Evolutionary conservation across 2,888 invertebrate genomes (phyloP).

Genomic region (Parthenolecanium corni): DNA sequence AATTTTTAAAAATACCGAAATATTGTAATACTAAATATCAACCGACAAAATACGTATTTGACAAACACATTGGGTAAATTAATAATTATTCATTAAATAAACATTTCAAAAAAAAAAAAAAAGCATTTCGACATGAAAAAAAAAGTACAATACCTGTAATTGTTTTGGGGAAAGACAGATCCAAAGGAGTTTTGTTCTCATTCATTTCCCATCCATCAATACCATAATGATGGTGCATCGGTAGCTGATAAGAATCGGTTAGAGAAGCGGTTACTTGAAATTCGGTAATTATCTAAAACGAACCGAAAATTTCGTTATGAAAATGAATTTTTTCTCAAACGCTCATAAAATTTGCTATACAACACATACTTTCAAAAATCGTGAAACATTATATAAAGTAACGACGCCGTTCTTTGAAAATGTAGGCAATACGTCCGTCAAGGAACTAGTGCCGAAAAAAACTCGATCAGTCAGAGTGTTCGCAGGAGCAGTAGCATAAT

Average conservation of each 20-base stretch:
- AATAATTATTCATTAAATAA: too few species aligned
- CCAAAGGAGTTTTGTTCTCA: conserved; percentile 7
- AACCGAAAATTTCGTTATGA: neutral
- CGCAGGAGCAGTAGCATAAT: conserved; percentile 72
- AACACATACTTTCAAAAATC: conserved; percentile 16
- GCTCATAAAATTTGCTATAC: neutral
- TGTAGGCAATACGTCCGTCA: conserved; percentile 9
- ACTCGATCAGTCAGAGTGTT: conserved; percentile 17
- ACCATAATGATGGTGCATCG: neutral
- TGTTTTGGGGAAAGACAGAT: conserved; percentile 16
- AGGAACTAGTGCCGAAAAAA: conserved; percentile 19
- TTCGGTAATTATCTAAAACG: conserved; percentile 13
- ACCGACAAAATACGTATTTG: too few species aligned
- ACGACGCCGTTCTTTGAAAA: conserved; percentile 23
- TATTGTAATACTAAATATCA: too few species aligned
- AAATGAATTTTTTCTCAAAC: neutral
- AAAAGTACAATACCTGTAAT: conserved; percentile 23
- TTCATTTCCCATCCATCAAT: conserved; percentile 6
- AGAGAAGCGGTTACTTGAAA: conserved; percentile 10
- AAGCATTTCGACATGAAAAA: neutral
- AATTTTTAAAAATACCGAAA: too few species aligned
- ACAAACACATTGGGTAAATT: too few species aligned
- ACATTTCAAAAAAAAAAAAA: too few species aligned
- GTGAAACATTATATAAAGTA: conserved; percentile 12
- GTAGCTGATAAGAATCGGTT: neutral